Base-by-base conservation (phyloP, 2,888 invertebrate genomes). In the Trichopoda pennipes region DNA sequence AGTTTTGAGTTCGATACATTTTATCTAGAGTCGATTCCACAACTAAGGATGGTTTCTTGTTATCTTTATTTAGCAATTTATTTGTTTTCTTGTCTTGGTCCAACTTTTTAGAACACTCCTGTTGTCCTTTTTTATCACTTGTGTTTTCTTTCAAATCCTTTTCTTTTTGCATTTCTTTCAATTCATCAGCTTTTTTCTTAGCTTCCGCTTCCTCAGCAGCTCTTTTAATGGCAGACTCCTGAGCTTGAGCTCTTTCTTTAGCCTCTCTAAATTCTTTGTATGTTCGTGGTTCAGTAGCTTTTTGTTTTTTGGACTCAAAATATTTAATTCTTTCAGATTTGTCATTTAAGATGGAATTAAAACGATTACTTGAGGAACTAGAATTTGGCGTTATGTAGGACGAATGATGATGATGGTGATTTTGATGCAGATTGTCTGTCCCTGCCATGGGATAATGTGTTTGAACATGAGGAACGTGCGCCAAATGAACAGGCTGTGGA, bases 181-280 rank as follows among this genome's bases (percentile, higher is more conserved):
- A 0, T 42, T 47, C 55, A 21, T 56, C 63, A 17, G 64, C 69
- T 51, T 64, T 72, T 17, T 53, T 60, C 23, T 81, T 81, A 2
- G 68, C 55, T 38, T 82, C 51, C 9, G 58, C 74, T 19, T 80
- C 60, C 12, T 72, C 75, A 12, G 74, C 68, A 17, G 83, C 83
- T 51, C 28, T 77, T 38, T 72, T 74, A 16, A 55, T 21, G 0
- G 82, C 81, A 17, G 80, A 76, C 55, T 85, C 80, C 55, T 84
- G 81, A 19, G 85, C 84, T 14, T 83, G 84, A 17, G 84, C 85
- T 42, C 86, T 84, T 35, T 85, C 85, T 76, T 87, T 90, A 4
- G 89, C 88, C 77, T 88, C 85, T 14, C 85, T 85, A 74, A 88
- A 87, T 83, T 90, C 89, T 0, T 86, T 84, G 75, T 90, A 90